Base-by-base conservation (phyloP, 1,140 invertebrate species). In the Piezodorus guildinii region DNA sequence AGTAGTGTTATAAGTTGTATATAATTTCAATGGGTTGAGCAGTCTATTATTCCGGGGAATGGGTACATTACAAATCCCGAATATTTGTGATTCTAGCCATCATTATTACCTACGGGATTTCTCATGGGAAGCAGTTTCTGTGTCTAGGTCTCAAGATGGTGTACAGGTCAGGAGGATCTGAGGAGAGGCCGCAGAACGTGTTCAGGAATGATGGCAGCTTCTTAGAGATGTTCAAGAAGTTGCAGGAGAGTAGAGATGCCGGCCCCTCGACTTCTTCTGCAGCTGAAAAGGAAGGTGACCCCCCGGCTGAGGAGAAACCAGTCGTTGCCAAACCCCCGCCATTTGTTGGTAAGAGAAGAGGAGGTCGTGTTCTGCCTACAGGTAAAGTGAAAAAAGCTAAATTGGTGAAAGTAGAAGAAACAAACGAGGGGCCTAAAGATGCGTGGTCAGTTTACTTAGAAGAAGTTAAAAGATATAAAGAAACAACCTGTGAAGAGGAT, bases 371-470 rank as follows among this genome's bases (percentile, higher is more conserved):
- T 30, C 76, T 94, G 1, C 91, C 92, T 73, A 94, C 91, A 46
- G 91, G 91, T 46, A 79, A 92, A 72, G 91, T 94, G 21, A 90
- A 91, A 68, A 94, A 94, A 72, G 17, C 52, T 56, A 56, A 56
- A 56, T 56, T 56, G 52, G 79, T 82, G 27, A 86, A 87, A 73
- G 80, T 80, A 25, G 81, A 82, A 30, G 79, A 81, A 30, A 73
- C 72, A n/a, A 81, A 80, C 64, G 79, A 83, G 63, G 67, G 69
- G 25, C 85, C 85, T 0, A 89, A 88, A 73, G 91, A 94, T 76
- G 89, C 91, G 9, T 95, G 91, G 91, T 88, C 90, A 0, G 75
- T 91, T 3, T 96, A 96, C 71, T 86, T 95, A 83, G 86, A 86
- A 27, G 92, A 95, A 81, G 92, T 96, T 9, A 88, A 91, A 72